Evolutionary conservation across 2,797 vertebrate species (phyloP), one percentile per base, ranked within the genome.

Genomic region (Tachyglossus aculeatus): DNA sequence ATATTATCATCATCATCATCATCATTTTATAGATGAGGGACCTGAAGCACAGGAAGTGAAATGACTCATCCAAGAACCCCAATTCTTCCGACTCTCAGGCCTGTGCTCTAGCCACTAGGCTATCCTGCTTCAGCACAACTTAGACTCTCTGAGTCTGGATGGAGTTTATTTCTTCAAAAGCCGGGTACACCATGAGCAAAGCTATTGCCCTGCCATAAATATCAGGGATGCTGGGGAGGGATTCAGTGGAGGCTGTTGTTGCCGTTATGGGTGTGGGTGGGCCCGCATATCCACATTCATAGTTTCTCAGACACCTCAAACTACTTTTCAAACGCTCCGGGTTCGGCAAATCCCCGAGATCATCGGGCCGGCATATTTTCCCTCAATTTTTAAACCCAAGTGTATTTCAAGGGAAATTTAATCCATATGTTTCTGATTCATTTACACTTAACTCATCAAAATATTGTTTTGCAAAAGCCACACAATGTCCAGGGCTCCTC

Each of bases 381-480:
- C 43, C 41, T 68, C 50, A 54, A 45, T 69, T 62, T 64, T 77
- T 63, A 78, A 77, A 60, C 52, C 64, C 53, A 40, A 56, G 50
- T 3, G 9, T 67, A 64, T 60, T 83, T 83, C 53, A 54, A 80
- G 45, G 75, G 71, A 81, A 77, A 83, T 83, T 52, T 74, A 81
- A 80, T 74, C 73, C 71, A 80, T 75, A 64, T 66, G 73, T 73
- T 79, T 68, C 80, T 76, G 80, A 81, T 78, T 85, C 63, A 73
- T 73, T 83, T 81, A 75, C 53, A 74, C 67, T 79, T 75, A 83
- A 85, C 70, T 79, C 78, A 79, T 77, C 78, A 83, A 80, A 85
- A 81, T 68, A 79, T 47, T 83, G 75, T 79, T 86, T 75, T 68
- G 59, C 71, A 67, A 70, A 80, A 81, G 59, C 70, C 65, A 75